Evolutionary conservation across 2,113 vertebrate genomes (phyloP).

Genomic region (Caretta caretta): DNA sequence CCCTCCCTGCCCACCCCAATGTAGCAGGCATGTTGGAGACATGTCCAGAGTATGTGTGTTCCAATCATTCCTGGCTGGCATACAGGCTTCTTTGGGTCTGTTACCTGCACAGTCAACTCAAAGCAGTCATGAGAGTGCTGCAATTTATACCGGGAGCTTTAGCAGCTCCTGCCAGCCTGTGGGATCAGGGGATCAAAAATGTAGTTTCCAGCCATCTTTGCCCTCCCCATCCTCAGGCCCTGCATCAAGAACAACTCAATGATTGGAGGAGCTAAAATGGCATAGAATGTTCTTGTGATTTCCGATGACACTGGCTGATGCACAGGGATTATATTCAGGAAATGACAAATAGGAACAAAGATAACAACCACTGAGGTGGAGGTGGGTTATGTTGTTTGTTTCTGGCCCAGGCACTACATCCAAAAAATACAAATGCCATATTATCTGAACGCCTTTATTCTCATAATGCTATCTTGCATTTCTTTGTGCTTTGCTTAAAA

Average conservation of each 20-base stretch:
- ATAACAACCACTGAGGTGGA: slow-evolving; percentile 34
- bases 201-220: neutral
- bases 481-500: slow-evolving; percentile 52
- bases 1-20: neutral
- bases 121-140: neutral
- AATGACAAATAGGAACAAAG: slow-evolving; percentile 54
- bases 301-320: slow-evolving; percentile 68
- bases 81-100: neutral
- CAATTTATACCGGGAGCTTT: neutral
- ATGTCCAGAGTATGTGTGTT: neutral
- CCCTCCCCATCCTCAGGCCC: neutral
- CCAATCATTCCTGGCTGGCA: neutral
- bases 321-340: slow-evolving; percentile 81
- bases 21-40: neutral
- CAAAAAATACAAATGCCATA: neutral
- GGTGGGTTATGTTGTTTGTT: neutral
- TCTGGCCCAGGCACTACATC: slow-evolving; percentile 68
- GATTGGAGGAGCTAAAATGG: slow-evolving; percentile 10
- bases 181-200: slow-evolving; percentile 4
- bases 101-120: neutral
- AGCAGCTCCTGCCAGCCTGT: neutral
- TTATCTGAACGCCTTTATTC: slow-evolving; percentile 34
- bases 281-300: slow-evolving; percentile 35
- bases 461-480: slow-evolving; percentile 51
- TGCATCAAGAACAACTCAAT: neutral